These are phyloP conservation scores for Dasypogon diadema DNA, from an alignment of 2,888 invertebrate genomes.

Conservation along the genomic window DNA sequence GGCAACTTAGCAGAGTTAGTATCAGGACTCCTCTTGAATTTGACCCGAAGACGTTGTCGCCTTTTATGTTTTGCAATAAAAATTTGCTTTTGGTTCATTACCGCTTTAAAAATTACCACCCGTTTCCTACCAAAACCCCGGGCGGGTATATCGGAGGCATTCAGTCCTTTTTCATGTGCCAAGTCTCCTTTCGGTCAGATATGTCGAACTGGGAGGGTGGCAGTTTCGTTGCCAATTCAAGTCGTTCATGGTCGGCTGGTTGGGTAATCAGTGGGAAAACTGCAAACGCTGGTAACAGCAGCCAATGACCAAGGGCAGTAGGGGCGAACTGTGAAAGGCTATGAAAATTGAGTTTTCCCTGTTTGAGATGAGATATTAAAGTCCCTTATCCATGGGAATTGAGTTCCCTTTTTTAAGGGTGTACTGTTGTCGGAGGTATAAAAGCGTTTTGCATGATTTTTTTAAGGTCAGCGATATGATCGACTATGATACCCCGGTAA, in stretches of 20 bases:
- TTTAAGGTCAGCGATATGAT: constrained; percentile 6
- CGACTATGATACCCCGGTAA: background rate
- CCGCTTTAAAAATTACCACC: constrained; percentile 45
- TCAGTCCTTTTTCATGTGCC: background rate
- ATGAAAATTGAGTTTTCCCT: constrained; percentile 48
- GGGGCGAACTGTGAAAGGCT: constrained; percentile 11
- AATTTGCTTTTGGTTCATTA: constrained; percentile 55
- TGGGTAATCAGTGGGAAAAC: constrained; percentile 55
- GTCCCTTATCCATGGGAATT: constrained; percentile 42
- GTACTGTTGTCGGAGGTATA: background rate
- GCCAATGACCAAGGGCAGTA: background rate
- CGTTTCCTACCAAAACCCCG: background rate
- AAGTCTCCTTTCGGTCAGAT: constrained; percentile 26
- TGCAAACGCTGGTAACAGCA: constrained; percentile 45
- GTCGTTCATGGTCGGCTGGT: constrained; percentile 53
- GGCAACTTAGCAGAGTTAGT: background rate
- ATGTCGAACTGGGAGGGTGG: constrained; percentile 30
- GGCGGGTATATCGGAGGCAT: background rate
- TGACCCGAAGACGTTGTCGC: constrained; percentile 51
- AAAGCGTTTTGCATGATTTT: constrained; percentile 12
- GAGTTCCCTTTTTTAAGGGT: constrained; percentile 20
- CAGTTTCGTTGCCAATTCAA: constrained; percentile 51
- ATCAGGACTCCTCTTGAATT: background rate
- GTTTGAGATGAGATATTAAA: constrained; percentile 38
- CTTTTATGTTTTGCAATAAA: constrained; percentile 52